These are phyloP conservation scores for Terebella lapidaria DNA, from an alignment of 2,888 invertebrate genomes.

Conservation along the genomic window DNA sequence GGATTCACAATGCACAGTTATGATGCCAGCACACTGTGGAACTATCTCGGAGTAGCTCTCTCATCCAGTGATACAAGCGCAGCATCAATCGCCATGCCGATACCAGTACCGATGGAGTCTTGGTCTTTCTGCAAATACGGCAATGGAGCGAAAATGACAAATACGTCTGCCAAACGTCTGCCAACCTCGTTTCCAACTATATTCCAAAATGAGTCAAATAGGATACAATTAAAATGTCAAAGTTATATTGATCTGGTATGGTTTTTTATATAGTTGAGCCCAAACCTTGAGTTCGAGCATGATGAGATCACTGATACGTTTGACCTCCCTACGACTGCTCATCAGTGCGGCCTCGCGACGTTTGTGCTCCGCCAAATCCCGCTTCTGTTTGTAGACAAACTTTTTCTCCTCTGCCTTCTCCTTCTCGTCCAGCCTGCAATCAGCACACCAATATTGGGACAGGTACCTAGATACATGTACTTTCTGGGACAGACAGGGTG, in stretches of 20 bases:
- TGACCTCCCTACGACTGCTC: conserved; percentile 41
- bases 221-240: background rate
- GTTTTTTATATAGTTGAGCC: background rate
- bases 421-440: background rate
- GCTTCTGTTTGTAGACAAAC: background rate
- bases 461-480: too few species aligned
- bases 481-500: too few species aligned
- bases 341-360: conserved; percentile 33
- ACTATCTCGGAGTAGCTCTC: too few species aligned
- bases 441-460: background rate
- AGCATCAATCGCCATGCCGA: background rate
- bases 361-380: background rate
- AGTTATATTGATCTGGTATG: background rate
- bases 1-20: too few species aligned
- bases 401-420: background rate
- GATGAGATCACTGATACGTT: conserved; percentile 43
- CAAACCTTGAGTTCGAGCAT: conserved; percentile 43
- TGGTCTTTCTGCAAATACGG: background rate
- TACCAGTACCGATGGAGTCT: background rate
- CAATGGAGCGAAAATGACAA: too few species aligned
- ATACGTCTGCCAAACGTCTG: too few species aligned
- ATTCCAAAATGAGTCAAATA: too few species aligned
- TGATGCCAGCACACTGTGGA: too few species aligned
- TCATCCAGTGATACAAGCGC: background rate
- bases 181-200: too few species aligned